Evolutionary conservation across 1,140 invertebrate species (phyloP), one percentile per base, ranked within the genome.

Genomic region (Heliconius eleuchia): DNA sequence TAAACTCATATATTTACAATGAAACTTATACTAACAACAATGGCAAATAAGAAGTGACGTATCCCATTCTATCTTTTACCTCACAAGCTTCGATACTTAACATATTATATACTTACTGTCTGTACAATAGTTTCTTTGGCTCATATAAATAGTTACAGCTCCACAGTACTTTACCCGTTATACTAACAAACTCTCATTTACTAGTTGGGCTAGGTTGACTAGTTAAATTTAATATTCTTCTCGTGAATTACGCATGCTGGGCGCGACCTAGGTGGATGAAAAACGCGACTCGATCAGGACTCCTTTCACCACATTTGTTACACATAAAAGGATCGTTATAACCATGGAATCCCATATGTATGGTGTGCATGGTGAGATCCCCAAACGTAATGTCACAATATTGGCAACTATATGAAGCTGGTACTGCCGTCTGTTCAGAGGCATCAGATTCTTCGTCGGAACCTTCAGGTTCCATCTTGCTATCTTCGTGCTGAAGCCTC

Each of bases 291-390:
- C 97, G 97, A 87, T 99, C 97, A 2, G 96, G 90, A 80, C 97
- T 97, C 78, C 96, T 92, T 77, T 98, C 96, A 2, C 99, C 99
- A 91, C 99, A 99, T 95, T 98, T 97, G 94, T 99, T 99, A 93
- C 99, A 99, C 80, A 97, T 97, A 92, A 98, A 99, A 0, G 99
- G 99, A 91, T 99, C 96, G 77, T 97, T 95, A 94, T 96, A 97
- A 4, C 97, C 97, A 92, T 99, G 99, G 93, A 98, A 99, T 76
- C 98, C 98, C 98, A 99, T 99, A 94, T 99, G 99, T 87, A 99
- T 97, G 1, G 97, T 97, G 94, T 98, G 99, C 96, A 99, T 97
- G 11, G 98, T 96, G 42, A 96, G 96, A 88, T 99, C 98, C n/a
- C 96, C 96, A 92, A 99, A 99, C 5, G 96, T 95, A 39, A 99